Conservation (phyloP, 2,113 vertebrate genomes). For the Centropus bengalensis region DNA sequence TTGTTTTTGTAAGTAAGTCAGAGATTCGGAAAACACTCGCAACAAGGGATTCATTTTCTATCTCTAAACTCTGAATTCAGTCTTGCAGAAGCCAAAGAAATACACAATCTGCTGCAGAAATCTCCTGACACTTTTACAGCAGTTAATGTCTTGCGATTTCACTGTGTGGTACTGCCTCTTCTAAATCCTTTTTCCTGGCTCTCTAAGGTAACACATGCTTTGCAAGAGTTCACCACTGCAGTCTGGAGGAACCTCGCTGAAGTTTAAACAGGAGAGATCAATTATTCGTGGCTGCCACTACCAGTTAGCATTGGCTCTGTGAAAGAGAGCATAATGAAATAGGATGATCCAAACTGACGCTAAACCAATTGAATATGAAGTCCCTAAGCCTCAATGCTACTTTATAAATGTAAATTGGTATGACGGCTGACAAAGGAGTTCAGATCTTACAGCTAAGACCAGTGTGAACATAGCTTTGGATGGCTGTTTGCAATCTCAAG, state of each 20-base stretch:
- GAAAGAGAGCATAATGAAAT: background rate
- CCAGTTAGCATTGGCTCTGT: background rate
- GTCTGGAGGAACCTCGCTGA: background rate
- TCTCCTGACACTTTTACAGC: background rate
- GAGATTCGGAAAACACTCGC: background rate
- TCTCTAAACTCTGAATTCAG: background rate
- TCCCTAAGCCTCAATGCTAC: background rate
- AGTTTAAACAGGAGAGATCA: background rate
- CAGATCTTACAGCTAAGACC: background rate
- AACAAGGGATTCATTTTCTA: background rate
- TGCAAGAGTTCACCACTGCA: background rate
- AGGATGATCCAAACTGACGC: background rate
- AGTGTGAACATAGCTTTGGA: background rate
- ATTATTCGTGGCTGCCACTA: background rate
- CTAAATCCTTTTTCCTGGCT: background rate
- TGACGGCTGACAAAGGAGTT: constrained; percentile 7
- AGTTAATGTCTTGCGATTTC: background rate
- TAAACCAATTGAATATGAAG: background rate
- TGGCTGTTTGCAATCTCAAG: background rate
- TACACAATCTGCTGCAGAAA: background rate
- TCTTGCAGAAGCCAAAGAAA: background rate
- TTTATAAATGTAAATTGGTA: background rate
- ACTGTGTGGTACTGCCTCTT: background rate
- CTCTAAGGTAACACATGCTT: background rate
- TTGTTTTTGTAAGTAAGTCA: background rate